A percentile compares a stretch with the other conserved stretches of the same genome.
Evolutionary conservation across 1,140 invertebrate species (phyloP).

Genomic region (Calliopsis andreniformis): DNA sequence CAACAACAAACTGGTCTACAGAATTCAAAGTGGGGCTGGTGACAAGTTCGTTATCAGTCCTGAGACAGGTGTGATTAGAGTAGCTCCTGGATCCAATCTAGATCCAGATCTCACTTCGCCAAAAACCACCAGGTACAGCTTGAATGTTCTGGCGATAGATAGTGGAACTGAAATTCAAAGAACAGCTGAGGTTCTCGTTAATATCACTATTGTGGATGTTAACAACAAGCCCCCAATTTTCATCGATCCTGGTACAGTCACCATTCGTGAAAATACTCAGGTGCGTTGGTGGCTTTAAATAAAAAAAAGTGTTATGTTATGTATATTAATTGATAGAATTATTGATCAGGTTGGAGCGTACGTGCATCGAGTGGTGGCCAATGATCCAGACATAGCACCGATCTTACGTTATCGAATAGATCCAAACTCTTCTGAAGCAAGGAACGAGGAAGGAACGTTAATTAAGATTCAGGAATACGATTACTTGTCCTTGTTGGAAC

Average conservation of each 20-base stretch:
- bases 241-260: conserved; percentile 85
- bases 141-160: conserved; percentile 90
- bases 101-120: conserved; percentile 93
- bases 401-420: conserved; percentile 89
- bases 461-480: conserved; percentile 89
- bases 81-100: conserved; percentile 92
- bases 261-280: conserved; percentile 89
- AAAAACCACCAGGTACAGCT: conserved; percentile 85
- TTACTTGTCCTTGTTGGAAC: conserved; percentile 86
- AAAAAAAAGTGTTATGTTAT: conserved; percentile 26
- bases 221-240: conserved; percentile 94
- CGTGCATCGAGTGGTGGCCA: conserved; percentile 87
- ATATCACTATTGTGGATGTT: conserved; percentile 93
- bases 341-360: conserved; percentile 85
- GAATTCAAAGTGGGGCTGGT: conserved; percentile 91
- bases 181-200: conserved; percentile 87
- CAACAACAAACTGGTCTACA: conserved; percentile 93
- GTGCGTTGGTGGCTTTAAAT: conserved; percentile 75
- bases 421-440: conserved; percentile 86
- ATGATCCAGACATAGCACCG: conserved; percentile 90
- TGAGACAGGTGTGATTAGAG: conserved; percentile 90
- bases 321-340: not conserved
- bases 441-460: conserved; percentile 89
- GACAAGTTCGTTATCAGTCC: conserved; percentile 96
- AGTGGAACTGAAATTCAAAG: conserved; percentile 92